Percentiles rank a stretch among this genome's conserved stretches.
phyloP scores from a whole-genome alignment of 2,797 vertebrate species.

The Alca torda region DNA sequence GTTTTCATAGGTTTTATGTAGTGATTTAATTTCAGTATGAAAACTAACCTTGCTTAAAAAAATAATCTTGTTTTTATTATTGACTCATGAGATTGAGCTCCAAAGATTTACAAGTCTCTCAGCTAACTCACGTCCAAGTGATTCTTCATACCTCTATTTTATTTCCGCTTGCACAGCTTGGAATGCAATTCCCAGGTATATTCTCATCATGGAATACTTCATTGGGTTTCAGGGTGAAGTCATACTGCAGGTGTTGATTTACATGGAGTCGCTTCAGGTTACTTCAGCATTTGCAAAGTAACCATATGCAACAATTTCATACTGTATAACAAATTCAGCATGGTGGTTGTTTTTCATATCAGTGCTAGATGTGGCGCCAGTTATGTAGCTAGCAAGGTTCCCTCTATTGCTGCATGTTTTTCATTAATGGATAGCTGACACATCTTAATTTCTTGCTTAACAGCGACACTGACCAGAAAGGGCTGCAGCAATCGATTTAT shows the following conservation, averaged over 20 bases:
- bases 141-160: neutral
- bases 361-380: neutral
- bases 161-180: neutral
- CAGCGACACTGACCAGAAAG: neutral
- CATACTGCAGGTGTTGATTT: constrained; percentile 2
- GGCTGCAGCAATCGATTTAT: neutral
- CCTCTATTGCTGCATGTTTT: neutral
- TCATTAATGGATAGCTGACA: neutral
- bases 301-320: neutral
- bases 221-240: neutral
- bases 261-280: neutral
- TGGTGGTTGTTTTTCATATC: neutral
- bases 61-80: constrained; percentile 34
- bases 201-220: neutral
- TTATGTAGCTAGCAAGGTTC: neutral
- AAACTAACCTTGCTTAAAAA: neutral
- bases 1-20: neutral
- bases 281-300: neutral
- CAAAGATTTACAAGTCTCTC: neutral
- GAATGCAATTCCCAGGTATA: neutral
- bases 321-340: neutral
- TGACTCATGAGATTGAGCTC: neutral
- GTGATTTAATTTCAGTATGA: neutral
- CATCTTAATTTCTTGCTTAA: neutral
- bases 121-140: neutral